Conservation (phyloP, 2,888 invertebrate species). For the Alentia gelatinosa region DNA sequence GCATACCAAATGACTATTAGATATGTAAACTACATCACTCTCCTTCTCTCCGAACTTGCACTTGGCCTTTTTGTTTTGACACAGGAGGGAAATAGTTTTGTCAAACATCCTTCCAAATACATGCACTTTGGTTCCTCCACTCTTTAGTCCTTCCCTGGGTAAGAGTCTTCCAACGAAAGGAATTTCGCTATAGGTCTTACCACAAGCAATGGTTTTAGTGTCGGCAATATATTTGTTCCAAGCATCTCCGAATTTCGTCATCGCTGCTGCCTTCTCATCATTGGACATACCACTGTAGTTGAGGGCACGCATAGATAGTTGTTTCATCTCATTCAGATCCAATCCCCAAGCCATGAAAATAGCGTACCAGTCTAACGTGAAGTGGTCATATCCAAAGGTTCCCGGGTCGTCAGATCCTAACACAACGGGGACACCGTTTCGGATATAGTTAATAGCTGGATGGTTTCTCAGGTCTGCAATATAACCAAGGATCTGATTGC, state of each 20-base stretch:
- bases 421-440: constrained; percentile 65
- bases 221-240: constrained; percentile 64
- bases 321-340: constrained; percentile 66
- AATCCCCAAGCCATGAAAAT: constrained; percentile 68
- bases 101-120: constrained; percentile 66
- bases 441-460: constrained; percentile 63
- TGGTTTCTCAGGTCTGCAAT: constrained; percentile 67
- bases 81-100: background rate
- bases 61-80: constrained; percentile 54
- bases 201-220: constrained; percentile 60
- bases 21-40: constrained; percentile 50
- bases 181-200: background rate
- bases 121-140: constrained; percentile 61
- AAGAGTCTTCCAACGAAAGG: constrained; percentile 55
- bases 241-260: constrained; percentile 62
- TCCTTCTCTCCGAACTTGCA: constrained; percentile 61
- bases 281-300: constrained; percentile 63
- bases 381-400: constrained; percentile 68
- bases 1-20: constrained; percentile 61
- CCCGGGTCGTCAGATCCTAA: constrained; percentile 69
- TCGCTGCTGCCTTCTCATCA: constrained; percentile 60
- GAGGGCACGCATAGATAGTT: constrained; percentile 65
- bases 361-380: constrained; percentile 68
- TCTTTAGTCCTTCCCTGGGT: constrained; percentile 59
- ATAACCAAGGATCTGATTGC: constrained; percentile 68